phyloP scores from a whole-genome alignment of 2,888 invertebrate genomes.

The Eurytoma californica region DNA sequence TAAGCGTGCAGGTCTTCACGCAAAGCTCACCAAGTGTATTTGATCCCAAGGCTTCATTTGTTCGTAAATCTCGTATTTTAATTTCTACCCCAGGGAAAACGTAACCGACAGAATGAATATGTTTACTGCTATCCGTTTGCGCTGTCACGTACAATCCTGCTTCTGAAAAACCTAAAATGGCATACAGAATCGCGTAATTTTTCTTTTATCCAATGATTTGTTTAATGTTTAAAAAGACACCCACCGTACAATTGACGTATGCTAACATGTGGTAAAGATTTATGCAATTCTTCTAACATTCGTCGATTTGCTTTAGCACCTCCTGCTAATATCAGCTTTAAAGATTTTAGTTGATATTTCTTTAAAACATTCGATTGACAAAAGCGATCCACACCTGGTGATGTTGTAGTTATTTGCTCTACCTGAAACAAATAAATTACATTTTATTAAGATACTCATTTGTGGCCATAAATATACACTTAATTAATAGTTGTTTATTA shows the following conservation, averaged over 20 bases:
- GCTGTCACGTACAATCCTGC: neutral
- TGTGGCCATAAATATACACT: too few species aligned
- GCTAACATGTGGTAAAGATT: neutral
- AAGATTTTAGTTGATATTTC: slow-evolving; percentile 12
- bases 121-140: slow-evolving; percentile 19
- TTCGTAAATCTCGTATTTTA: slow-evolving; percentile 61
- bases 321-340: neutral
- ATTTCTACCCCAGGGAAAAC: slow-evolving; percentile 53
- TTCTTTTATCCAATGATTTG: neutral
- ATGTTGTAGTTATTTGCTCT: too few species aligned
- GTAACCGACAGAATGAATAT: slow-evolving; percentile 62
- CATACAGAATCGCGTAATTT: neutral
- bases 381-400: neutral
- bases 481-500: too few species aligned
- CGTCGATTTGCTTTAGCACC: neutral
- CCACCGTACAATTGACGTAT: neutral
- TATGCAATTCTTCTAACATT: neutral
- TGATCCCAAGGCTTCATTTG: slow-evolving; percentile 58
- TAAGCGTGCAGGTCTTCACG: slow-evolving; percentile 63
- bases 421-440: too few species aligned
- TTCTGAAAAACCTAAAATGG: neutral
- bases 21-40: slow-evolving; percentile 62
- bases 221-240: neutral
- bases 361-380: slow-evolving; percentile 6
- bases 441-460: too few species aligned